Evolutionary conservation across 2,113 vertebrate genomes (phyloP).

Genomic region (Forbesichthys papilliferus): DNA sequence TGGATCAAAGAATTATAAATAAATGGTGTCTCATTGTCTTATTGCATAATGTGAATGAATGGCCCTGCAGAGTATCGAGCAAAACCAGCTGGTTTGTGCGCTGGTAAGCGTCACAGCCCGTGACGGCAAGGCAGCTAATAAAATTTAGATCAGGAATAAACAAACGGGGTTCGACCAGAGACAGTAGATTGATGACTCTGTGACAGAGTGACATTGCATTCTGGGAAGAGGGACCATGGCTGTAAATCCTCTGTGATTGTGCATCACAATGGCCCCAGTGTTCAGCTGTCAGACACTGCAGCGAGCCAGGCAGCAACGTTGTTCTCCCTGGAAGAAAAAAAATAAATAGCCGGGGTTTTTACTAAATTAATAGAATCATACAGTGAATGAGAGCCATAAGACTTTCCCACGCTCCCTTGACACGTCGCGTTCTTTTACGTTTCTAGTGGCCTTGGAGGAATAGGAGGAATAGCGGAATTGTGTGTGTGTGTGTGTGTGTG

Average conservation of each 20-base stretch:
- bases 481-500: constrained; percentile 16
- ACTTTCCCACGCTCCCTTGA: constrained; percentile 65
- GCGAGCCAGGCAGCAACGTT: constrained; percentile 44
- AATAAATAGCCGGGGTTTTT: constrained; percentile 34
- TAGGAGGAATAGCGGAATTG: constrained; percentile 62
- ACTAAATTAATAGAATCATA: constrained; percentile 51
- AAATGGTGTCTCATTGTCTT: too few relatives aligned
- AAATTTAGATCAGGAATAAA: constrained; percentile 52
- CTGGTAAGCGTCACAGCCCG: constrained; percentile 2
- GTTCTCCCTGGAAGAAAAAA: constrained; percentile 18
- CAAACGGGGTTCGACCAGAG: constrained; percentile 35
- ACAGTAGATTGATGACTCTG: constrained; percentile 63
- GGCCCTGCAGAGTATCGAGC: constrained; percentile 4
- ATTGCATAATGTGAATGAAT: background rate
- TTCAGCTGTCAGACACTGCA: constrained; percentile 61
- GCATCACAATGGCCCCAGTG: constrained; percentile 73
- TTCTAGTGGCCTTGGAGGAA: constrained; percentile 58
- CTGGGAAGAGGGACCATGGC: constrained; percentile 66
- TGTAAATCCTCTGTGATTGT: constrained; percentile 69
- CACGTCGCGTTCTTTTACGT: constrained; percentile 8
- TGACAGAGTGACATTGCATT: constrained; percentile 72
- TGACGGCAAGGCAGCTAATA: constrained; percentile 42
- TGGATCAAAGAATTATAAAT: too few relatives aligned
- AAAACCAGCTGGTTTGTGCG: constrained; percentile 25
- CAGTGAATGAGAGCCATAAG: constrained; percentile 42